Percentiles rank a stretch among this genome's conserved stretches.
phyloP scores from a whole-genome alignment of 2,113 vertebrate genomes.

The Globicephala melas region DNA sequence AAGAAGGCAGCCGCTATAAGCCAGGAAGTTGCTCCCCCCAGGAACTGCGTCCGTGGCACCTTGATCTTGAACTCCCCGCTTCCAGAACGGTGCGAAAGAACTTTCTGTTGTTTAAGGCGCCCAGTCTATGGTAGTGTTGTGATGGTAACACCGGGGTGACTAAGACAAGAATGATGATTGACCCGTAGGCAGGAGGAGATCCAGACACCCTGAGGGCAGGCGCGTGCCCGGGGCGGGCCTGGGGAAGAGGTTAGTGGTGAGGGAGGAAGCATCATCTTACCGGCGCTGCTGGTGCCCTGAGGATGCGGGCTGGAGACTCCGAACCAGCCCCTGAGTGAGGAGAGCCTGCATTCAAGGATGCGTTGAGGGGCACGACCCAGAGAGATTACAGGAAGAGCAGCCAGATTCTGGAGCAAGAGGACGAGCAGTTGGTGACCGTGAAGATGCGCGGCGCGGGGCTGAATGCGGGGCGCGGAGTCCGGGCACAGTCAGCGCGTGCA shows the following conservation, averaged over 20 bases:
- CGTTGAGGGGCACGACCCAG: neutral
- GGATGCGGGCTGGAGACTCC: neutral
- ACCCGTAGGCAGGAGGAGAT: neutral
- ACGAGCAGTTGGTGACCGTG: no score
- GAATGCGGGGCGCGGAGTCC: no score
- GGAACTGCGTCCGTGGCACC: neutral
- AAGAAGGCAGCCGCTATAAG: neutral
- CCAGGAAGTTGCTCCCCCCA: neutral
- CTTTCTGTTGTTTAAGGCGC: neutral
- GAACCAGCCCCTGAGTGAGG: neutral
- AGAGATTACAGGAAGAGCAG: neutral
- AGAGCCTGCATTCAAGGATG: neutral
- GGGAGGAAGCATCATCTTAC: neutral
- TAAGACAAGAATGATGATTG: neutral
- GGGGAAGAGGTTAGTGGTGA: no score
- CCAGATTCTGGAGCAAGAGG: neutral
- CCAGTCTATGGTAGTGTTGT: neutral
- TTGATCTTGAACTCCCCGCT: neutral
- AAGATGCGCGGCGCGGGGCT: fast-evolving
- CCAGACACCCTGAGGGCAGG: neutral
- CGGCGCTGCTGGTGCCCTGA: neutral
- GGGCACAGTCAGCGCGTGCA: no score
- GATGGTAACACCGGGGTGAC: no score
- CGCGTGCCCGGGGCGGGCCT: neutral
- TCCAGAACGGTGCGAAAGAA: neutral